Evolutionary conservation across 2,797 vertebrate genomes (phyloP).

Genomic region (Tiaroga cobitis): DNA sequence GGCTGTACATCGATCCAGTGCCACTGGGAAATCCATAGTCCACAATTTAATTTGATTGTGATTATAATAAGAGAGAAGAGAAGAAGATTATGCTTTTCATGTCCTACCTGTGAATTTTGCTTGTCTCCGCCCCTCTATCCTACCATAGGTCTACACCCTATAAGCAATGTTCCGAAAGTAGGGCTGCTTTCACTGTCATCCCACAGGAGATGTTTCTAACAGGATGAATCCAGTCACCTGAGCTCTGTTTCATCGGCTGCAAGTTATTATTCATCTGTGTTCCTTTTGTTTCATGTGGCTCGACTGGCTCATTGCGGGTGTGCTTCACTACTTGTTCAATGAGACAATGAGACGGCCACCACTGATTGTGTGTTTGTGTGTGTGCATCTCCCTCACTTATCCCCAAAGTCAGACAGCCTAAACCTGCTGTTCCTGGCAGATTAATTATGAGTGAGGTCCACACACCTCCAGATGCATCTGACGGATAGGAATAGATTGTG

Average conservation of each 20-base stretch:
- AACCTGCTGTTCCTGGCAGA: conserved; percentile 30
- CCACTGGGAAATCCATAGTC: conserved; percentile 37
- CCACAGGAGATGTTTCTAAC: conserved; percentile 3
- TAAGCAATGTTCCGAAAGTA: neutral
- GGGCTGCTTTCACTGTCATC: neutral
- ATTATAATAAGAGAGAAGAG: conserved; percentile 23
- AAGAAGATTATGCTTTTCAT: conserved; percentile 12
- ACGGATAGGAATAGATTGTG: conserved; percentile 27
- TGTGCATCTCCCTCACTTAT: neutral
- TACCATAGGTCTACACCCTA: neutral
- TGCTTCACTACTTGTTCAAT: conserved; percentile 25
- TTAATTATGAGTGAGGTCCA: conserved; percentile 42
- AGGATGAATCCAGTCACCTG: conserved; percentile 21
- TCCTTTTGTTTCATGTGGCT: neutral
- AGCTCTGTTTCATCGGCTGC: neutral
- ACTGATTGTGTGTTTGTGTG: neutral
- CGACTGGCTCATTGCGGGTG: conserved; percentile 11
- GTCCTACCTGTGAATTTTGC: conserved; percentile 1
- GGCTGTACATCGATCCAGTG: conserved; percentile 40
- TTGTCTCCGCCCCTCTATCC: conserved; percentile 16
- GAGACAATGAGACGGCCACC: conserved; percentile 19
- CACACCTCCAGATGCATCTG: conserved; percentile 27
- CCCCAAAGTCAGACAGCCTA: conserved; percentile 1
- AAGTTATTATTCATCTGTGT: conserved; percentile 34
- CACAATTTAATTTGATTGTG: conserved; percentile 38